Conservation (phyloP, 1,140 invertebrate genomes). For the Drosophila lacertosa region DNA sequence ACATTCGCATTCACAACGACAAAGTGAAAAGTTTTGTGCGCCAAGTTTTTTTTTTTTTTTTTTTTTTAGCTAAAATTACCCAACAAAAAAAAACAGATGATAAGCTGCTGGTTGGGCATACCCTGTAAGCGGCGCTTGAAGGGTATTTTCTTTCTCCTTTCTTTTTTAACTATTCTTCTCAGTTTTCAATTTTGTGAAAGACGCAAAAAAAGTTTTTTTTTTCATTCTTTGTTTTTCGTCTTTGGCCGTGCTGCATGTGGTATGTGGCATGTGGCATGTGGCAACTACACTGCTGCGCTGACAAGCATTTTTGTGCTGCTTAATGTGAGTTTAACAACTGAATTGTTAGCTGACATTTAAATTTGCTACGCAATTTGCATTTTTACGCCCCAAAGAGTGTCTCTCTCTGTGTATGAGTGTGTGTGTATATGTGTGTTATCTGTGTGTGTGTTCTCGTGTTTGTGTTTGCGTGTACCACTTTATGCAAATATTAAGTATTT, state of each 20-base stretch:
- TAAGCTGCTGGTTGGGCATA: slow-evolving; percentile 31
- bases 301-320: slow-evolving; percentile 14
- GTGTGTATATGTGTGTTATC: background rate
- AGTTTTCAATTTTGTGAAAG: background rate
- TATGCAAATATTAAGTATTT: slow-evolving; percentile 79
- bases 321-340: slow-evolving; percentile 78
- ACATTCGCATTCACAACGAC: slow-evolving; percentile 48
- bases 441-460: slow-evolving; percentile 7
- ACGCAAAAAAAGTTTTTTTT: too few relatives aligned
- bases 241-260: slow-evolving; percentile 10
- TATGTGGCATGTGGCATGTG: slow-evolving; percentile 19
- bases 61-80: slow-evolving; percentile 33
- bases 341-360: slow-evolving; percentile 77
- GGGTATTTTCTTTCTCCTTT: background rate
- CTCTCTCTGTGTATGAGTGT: slow-evolving; percentile 7
- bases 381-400: slow-evolving; percentile 38
- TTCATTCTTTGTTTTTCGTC: slow-evolving; percentile 4
- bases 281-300: background rate
- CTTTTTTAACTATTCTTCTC: background rate
- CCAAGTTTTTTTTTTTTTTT: slow-evolving; percentile 46
- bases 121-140: background rate
- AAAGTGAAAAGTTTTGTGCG: slow-evolving; percentile 72
- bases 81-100: too few relatives aligned
- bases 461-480: slow-evolving; percentile 34
- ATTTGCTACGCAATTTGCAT: slow-evolving; percentile 79